Percentiles rank a stretch among this genome's conserved stretches.
phyloP scores from a whole-genome alignment of 2,888 invertebrate genomes.

The Polyommatus icarus region DNA sequence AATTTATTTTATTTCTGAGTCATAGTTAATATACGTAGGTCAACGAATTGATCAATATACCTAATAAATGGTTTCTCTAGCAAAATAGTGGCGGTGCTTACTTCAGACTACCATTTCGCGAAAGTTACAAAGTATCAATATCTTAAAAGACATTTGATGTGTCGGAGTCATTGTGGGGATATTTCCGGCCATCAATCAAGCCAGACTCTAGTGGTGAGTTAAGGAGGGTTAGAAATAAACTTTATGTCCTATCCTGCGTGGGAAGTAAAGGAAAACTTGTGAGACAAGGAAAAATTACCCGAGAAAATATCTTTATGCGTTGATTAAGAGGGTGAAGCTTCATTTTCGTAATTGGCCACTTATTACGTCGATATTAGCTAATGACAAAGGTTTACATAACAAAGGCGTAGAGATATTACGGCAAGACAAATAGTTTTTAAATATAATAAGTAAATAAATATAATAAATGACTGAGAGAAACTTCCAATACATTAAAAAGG shows the following conservation, averaged over 20 bases:
- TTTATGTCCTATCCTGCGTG: not conserved
- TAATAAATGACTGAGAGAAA: too few species aligned
- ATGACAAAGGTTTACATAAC: not conserved
- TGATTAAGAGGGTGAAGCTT: not conserved
- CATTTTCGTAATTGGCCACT: not conserved
- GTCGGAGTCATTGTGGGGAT: not conserved
- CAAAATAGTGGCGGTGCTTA: not conserved
- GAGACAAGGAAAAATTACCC: not conserved
- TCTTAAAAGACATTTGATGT: constrained; percentile 17
- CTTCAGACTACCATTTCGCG: not conserved
- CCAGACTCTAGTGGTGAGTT: not conserved
- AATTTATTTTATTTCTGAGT: too few species aligned
- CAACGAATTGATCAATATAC: not conserved
- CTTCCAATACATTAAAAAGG: too few species aligned
- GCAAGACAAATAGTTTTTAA: too few species aligned
- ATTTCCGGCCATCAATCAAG: constrained; percentile 8
- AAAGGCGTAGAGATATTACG: too few species aligned
- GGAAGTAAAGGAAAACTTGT: not conserved
- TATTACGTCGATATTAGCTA: not conserved
- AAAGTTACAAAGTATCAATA: constrained; percentile 1
- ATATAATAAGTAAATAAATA: too few species aligned
- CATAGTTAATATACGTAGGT: not conserved
- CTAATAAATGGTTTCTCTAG: not conserved
- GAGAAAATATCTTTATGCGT: not conserved
- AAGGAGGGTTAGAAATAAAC: not conserved